Evolutionary conservation across 1,140 invertebrate genomes (phyloP), one percentile per base, ranked within the genome.

Genomic region (Pogonus chalceus): DNA sequence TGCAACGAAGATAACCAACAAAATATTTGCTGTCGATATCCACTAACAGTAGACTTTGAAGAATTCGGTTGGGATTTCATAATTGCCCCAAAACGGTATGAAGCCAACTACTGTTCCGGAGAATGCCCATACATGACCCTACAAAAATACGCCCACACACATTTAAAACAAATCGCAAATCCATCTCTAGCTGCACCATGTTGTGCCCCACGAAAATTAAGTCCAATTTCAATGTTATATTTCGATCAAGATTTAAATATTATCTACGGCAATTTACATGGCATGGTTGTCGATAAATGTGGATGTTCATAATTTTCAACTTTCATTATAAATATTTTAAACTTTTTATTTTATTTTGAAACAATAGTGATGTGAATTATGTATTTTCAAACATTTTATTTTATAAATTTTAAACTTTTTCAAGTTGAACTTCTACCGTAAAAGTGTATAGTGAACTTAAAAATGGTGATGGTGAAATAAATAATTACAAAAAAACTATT

Each of bases 41-140:
- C 90, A 1, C 77, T 98, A 16, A 89, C 88, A 10, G 92, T 99
- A 12, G 91, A 98, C 73, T 98, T 99, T 72, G 88, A 87, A 60
- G 89, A 92, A 58, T 93, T 98, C 65, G 93, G 92, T 10, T 98
- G 95, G 94, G 92, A 97, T 64, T 98, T 94, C 88, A 94, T 98
- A 62, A 92, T 99, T 26, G 94, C 94, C 0, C 96, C 96, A 0
- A 90, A 90, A 62, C 83, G 85, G 58, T 99, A 98, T 73, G 86
- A 96, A 64, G 95, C 96, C 16, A 93, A 94, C 74, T 97, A 94
- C 73, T 99, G 96, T 75, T 85, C 87, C 54, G 96, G 96, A 2
- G 89, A 96, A 62, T 98, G 96, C 76, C 87, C 88, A 0, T 91
- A 85, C 72, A 81, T 86, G 2, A 91, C 95, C 68, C 73, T 94